phyloP scores from a whole-genome alignment of 2,888 invertebrate species.

The Marronus borbonicus region DNA sequence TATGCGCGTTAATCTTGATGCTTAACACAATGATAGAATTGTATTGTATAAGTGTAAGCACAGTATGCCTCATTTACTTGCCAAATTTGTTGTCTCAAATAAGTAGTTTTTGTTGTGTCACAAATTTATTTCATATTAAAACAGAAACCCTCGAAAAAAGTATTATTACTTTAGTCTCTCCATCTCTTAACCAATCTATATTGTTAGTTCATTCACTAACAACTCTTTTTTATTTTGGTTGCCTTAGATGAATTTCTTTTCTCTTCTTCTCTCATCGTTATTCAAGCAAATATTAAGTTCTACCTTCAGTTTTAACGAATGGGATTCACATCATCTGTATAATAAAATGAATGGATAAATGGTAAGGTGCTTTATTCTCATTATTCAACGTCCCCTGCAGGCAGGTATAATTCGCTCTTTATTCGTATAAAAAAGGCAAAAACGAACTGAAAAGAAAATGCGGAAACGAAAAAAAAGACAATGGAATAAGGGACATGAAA shows the following conservation, averaged over 20 bases:
- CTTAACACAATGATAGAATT: no score
- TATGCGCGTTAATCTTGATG: no score
- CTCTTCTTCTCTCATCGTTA: neutral
- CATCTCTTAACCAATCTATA: no score
- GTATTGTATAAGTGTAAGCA: no score
- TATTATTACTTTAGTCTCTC: no score
- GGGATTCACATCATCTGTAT: neutral
- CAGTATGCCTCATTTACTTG: no score
- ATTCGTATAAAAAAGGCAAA: neutral
- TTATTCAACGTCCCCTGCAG: constrained; percentile 10
- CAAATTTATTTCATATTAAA: no score
- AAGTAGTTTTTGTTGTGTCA: no score
- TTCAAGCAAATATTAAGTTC: neutral
- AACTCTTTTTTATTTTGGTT: neutral
- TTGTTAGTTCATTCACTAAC: no score
- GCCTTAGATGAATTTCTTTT: neutral
- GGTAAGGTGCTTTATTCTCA: neutral
- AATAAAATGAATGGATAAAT: constrained; percentile 4
- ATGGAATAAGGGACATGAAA: constrained; percentile 5
- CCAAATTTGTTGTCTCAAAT: no score
- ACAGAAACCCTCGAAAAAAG: no score
- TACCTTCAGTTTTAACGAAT: neutral
- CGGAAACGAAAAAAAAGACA: neutral
- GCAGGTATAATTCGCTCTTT: constrained; percentile 3
- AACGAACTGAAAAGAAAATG: neutral